Conservation (phyloP, 2,113 vertebrate species). For the Atrichornis clamosus region DNA sequence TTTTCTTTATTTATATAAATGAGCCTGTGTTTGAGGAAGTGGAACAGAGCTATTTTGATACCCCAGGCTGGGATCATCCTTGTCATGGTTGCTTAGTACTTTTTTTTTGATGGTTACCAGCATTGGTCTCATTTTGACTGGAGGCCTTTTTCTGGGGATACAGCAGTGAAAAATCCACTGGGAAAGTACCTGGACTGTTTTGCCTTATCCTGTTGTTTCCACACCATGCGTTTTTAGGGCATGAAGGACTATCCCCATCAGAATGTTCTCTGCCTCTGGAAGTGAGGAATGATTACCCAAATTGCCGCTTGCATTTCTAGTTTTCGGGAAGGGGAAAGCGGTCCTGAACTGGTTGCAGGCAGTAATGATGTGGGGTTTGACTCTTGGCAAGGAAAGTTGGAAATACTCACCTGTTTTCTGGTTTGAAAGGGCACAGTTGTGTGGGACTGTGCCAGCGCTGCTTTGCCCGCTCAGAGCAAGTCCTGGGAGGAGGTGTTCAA, state of each 20-base stretch:
- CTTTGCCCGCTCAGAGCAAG: not conserved
- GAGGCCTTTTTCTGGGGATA: not conserved
- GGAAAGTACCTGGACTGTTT: not conserved
- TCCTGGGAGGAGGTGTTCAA: not conserved
- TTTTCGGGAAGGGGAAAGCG: not conserved
- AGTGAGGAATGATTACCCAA: not conserved
- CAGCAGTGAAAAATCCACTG: rapidly evolving
- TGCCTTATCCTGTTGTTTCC: not conserved
- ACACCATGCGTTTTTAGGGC: not conserved
- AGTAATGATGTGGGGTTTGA: not conserved
- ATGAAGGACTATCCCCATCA: not conserved
- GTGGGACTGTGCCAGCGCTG: not conserved
- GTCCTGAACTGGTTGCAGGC: not conserved
- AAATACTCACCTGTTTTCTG: not conserved
- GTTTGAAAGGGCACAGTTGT: not conserved
- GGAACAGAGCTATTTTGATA: not conserved
- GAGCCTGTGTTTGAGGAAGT: not conserved
- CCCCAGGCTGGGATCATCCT: not conserved
- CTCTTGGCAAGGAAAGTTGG: not conserved
- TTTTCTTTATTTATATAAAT: not conserved
- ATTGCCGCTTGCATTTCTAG: not conserved
- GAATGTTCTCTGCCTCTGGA: not conserved
- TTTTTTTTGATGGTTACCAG: not conserved
- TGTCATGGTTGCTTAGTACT: not conserved
- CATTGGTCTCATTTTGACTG: not conserved